These are phyloP conservation scores for Xestia c-nigrum DNA, from an alignment of 2,888 invertebrate species.

Conservation along the genomic window DNA sequence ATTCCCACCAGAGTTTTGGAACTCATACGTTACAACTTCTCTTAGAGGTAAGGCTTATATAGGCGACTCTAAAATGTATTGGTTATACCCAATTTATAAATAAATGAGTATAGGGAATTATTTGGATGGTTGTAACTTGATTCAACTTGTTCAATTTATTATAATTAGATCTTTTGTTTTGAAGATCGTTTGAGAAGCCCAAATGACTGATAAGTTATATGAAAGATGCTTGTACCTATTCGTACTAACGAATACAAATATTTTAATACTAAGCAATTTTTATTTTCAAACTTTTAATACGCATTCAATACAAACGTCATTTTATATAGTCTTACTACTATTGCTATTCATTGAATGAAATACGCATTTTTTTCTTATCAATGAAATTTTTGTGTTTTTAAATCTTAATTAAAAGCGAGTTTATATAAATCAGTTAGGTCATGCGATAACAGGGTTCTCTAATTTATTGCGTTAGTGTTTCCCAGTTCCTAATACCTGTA, in stretches of 20 bases:
- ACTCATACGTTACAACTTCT: background rate
- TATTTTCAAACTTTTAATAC: too few species aligned
- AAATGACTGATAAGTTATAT: background rate
- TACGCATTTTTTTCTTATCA: background rate
- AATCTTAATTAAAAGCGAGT: background rate
- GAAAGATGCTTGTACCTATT: too few species aligned
- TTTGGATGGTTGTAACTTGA: background rate
- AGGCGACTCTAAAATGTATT: background rate
- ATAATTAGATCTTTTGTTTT: background rate
- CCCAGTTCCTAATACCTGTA: background rate
- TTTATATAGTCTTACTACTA: background rate
- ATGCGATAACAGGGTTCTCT: background rate
- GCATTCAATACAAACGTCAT: too few species aligned
- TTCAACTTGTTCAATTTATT: background rate
- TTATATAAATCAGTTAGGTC: background rate
- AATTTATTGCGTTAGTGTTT: background rate
- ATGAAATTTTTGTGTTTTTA: background rate
- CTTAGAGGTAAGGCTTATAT: too few species aligned
- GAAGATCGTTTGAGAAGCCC: background rate
- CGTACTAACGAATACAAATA: too few species aligned
- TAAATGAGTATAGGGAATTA: background rate
- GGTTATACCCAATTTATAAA: background rate
- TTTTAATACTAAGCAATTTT: too few species aligned
- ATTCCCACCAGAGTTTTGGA: slow-evolving; percentile 11
- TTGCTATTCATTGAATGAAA: background rate